phyloP scores from a whole-genome alignment of 2,888 invertebrate species.

The Chesias legatella region DNA sequence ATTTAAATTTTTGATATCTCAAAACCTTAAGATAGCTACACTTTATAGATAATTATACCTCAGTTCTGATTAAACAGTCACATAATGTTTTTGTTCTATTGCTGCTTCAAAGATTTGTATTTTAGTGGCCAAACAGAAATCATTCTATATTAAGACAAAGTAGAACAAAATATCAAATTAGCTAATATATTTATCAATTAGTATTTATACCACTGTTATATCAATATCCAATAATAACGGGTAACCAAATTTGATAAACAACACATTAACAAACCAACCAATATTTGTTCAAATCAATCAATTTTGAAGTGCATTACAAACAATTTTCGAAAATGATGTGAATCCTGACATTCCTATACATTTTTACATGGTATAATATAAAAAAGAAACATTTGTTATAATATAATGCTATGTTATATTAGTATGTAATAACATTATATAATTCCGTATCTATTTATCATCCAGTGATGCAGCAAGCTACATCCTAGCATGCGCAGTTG shows the following conservation, averaged over 20 bases:
- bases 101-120: no score
- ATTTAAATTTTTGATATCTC: slow-evolving; percentile 8
- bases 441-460: slow-evolving; percentile 60
- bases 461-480: slow-evolving; percentile 43
- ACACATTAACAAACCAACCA: slow-evolving; percentile 13
- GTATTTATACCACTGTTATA: no score
- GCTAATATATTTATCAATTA: no score
- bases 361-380: slow-evolving; percentile 68
- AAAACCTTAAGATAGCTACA: not conserved
- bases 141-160: no score
- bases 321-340: slow-evolving; percentile 44
- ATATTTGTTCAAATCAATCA: slow-evolving; percentile 22
- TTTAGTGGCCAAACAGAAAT: no score
- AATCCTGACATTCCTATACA: slow-evolving; percentile 57
- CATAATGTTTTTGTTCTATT: no score
- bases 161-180: no score
- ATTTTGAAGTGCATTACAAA: slow-evolving; percentile 44
- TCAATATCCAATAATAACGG: no score
- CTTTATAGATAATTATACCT: no score
- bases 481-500: slow-evolving; percentile 87
- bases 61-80: no score
- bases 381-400: slow-evolving; percentile 68
- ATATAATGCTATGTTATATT: slow-evolving; percentile 62
- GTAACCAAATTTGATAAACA: no score
- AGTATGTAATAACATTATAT: slow-evolving; percentile 61